Conservation (phyloP, 2,888 invertebrate species). For the Amorpha juglandis region DNA sequence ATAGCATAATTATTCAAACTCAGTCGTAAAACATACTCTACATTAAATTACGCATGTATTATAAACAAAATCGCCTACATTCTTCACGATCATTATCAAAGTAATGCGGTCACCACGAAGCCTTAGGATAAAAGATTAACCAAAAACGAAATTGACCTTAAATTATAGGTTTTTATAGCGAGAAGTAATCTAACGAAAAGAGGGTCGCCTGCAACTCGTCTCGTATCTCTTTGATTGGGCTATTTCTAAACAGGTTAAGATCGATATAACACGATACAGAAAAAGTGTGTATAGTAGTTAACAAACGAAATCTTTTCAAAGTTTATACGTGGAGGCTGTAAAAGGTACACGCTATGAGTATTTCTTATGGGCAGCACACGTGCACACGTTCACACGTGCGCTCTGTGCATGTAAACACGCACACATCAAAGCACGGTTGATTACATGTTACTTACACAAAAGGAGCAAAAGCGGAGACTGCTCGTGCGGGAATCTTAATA, state of each 20-base stretch:
- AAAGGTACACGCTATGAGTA: constrained; percentile 22
- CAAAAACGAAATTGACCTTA: constrained; percentile 26
- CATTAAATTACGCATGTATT: neutral
- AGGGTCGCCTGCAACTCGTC: constrained; percentile 12
- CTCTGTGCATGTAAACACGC: constrained; percentile 49
- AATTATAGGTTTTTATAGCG: constrained; percentile 24
- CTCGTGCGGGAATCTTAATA: constrained; percentile 62
- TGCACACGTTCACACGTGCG: constrained; percentile 62
- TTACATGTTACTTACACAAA: constrained; percentile 76
- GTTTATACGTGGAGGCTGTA: constrained; percentile 37
- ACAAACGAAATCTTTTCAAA: constrained; percentile 47
- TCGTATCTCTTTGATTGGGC: constrained; percentile 26
- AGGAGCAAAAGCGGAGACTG: constrained; percentile 79
- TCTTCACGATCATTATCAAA: constrained; percentile 41
- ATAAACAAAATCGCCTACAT: constrained; percentile 31
- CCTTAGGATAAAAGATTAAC: constrained; percentile 42
- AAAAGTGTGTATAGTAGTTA: neutral
- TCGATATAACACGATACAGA: neutral
- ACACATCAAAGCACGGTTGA: constrained; percentile 61
- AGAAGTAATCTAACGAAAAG: constrained; percentile 7
- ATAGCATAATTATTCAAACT: neutral
- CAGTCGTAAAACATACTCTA: constrained; percentile 1
- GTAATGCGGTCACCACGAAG: constrained; percentile 42
- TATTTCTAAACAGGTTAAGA: constrained; percentile 7
- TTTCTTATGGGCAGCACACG: constrained; percentile 48